Base-by-base conservation (phyloP, 2,888 invertebrate genomes). In the Caprella mutica region DNA sequence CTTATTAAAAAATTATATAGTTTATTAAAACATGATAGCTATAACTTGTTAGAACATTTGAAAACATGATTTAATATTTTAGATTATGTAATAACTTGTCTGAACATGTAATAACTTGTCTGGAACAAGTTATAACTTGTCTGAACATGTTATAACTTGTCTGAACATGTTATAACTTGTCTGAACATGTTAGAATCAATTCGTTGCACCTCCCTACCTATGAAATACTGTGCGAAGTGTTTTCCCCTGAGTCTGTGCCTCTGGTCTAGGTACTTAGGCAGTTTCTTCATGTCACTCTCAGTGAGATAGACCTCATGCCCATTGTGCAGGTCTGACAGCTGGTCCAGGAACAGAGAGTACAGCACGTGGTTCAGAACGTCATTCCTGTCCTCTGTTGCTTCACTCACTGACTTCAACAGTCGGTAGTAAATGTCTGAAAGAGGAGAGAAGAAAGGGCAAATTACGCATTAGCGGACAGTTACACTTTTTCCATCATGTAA, bases 311-410 rank as follows among this genome's bases (percentile, higher is more conserved):
- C 70, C 69, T 83, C 59, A 8, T 52, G 81, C 65, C 77, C 75
- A 68, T 81, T 80, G 68, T 81, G 80, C 46, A 79, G 70, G 35
- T 75, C 74, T 58, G 75, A 74, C 53, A 83, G 74, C 66, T 80
- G 77, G 50, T 78, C 77, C 66, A 79, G 73, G 56, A 83, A 72
- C 65, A 79, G 77, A 51, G 77, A 76, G 68, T 81, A 75, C 35
- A 83, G 72, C 43, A 81, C 73, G 65, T 74, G 74, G 69, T 83
- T 83, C 2, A 78, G 75, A 60, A 72, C 73, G 65, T 75, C 75
- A 39, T 46, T 52, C 3, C 55, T 19, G 19, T 42, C 27, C 17
- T 57, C 56, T 14, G 44, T 35, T 8, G 43, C 42, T 33, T 51
- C 55, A 19, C 53, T 56, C 12, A 57, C 61, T 14, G 58, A 40